Evolutionary conservation across 2,797 vertebrate species (phyloP).

Genomic region (Paratrypauchen microcephalus): DNA sequence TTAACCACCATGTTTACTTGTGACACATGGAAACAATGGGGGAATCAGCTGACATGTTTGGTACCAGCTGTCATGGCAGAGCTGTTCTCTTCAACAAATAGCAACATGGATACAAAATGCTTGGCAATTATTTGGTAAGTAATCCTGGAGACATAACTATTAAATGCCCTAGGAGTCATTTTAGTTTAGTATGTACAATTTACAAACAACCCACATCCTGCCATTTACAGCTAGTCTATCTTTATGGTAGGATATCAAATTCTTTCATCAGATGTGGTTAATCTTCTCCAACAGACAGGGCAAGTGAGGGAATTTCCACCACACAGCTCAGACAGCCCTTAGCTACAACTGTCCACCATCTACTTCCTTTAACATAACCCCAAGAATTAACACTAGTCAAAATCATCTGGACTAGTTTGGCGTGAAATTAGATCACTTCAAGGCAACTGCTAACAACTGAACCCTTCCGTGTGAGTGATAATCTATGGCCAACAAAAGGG

Average conservation of each 20-base stretch:
- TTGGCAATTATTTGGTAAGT: not conserved
- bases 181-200: not conserved
- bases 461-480: constrained; percentile 16
- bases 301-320: constrained; percentile 62
- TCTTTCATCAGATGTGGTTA: not conserved
- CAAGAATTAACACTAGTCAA: not conserved
- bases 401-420: constrained; percentile 1
- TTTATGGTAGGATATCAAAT: not conserved
- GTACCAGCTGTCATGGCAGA: constrained; percentile 40
- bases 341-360: constrained; percentile 29
- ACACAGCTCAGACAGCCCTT: constrained; percentile 15
- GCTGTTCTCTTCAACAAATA: not conserved
- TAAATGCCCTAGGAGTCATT: not conserved
- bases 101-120: not conserved
- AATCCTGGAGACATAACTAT: not conserved
- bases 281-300: constrained; percentile 22
- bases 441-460: constrained; percentile 2
- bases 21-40: constrained; percentile 51
- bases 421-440: not conserved
- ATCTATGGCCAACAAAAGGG: constrained; percentile 43
- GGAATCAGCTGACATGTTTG: constrained; percentile 50
- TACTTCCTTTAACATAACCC: constrained; percentile 40
- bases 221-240: not conserved
- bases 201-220: not conserved
- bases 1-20: constrained; percentile 25